Evolutionary conservation across 2,113 vertebrate species (phyloP), one percentile per base, ranked within the genome.

Genomic region (Diadophis punctatus): DNA sequence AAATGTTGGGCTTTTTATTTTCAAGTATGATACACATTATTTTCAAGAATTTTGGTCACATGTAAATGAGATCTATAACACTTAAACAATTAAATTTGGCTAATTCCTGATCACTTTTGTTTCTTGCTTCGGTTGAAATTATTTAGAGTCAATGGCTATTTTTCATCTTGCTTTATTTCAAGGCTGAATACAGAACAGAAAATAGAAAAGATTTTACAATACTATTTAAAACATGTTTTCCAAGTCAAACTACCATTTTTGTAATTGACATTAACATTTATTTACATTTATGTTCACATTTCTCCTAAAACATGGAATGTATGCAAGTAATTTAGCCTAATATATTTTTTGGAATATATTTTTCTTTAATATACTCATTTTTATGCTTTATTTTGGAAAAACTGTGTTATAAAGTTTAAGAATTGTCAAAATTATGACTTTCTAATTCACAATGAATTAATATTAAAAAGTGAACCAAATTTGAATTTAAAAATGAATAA

Each of bases 111-210:
- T 90, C 56, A 63, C 12, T n/a, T 49, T 14, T 80, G 34, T 88
- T 34, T 27, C n/a, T 88, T 22, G 53, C 53, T 55, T 39, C 2
- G 0, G 8, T 30, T 87, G 27, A 51, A 91, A 0, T 0, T 22
- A 16, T 0, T 2, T 84, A 27, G 18, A 25, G 89, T 39, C 68
- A 80, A 80, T 16, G 34, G 68, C 2, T 39, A 80, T 39, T 80
- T 80, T 80, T 80, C 34, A 80, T 20, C 34, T 80, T 20, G n/a
- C 68, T 34, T 80, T 80, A 20, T 39, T 80, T 39, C 34, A 80
- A 39, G 68, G 34, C 34, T 39, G 68, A 80, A 80, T 80, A 80
- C 16, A 39, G 34, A 80, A 80, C 52, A 80, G n/a, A 20, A 74
- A 74, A 74, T 14, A 34, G 34, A 80, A 80, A 22, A 80, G 0